phyloP scores from a whole-genome alignment of 2,888 invertebrate species.

The Spicauda simplicius region DNA sequence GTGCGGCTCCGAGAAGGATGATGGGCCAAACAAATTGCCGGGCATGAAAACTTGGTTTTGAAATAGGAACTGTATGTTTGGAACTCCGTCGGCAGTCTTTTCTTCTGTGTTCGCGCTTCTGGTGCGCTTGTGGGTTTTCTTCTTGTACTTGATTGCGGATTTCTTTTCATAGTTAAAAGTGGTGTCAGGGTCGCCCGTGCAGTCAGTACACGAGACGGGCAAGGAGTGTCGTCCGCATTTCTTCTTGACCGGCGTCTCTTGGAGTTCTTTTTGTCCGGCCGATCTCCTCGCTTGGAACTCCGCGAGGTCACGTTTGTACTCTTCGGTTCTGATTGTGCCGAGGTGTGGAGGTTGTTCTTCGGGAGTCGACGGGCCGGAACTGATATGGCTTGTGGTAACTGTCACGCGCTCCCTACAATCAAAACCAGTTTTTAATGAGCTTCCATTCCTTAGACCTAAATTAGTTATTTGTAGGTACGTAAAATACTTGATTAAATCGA shows the following conservation, averaged over 20 bases:
- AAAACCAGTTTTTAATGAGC: slow-evolving; percentile 11
- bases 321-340: slow-evolving; percentile 77
- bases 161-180: slow-evolving; percentile 78
- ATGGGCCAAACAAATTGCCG: slow-evolving; percentile 60
- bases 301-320: slow-evolving; percentile 77
- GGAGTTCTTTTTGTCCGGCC: slow-evolving; percentile 56
- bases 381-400: slow-evolving; percentile 66
- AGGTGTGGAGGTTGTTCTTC: slow-evolving; percentile 52
- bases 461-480: background rate
- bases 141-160: slow-evolving; percentile 71
- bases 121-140: slow-evolving; percentile 60
- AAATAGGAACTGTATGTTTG: slow-evolving; percentile 79
- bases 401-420: slow-evolving; percentile 74
- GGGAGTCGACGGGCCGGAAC: slow-evolving; percentile 50
- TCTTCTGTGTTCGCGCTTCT: slow-evolving; percentile 61
- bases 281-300: slow-evolving; percentile 80
- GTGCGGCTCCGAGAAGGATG: slow-evolving; percentile 64
- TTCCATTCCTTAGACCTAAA: background rate
- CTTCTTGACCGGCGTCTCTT: slow-evolving; percentile 65
- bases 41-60: slow-evolving; percentile 82
- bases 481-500: background rate
- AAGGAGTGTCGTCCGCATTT: slow-evolving; percentile 74
- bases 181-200: slow-evolving; percentile 66
- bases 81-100: slow-evolving; percentile 57
- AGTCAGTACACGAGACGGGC: slow-evolving; percentile 73